Base-by-base conservation (phyloP, 2,888 invertebrate species). In the Galerucella calmariensis region DNA sequence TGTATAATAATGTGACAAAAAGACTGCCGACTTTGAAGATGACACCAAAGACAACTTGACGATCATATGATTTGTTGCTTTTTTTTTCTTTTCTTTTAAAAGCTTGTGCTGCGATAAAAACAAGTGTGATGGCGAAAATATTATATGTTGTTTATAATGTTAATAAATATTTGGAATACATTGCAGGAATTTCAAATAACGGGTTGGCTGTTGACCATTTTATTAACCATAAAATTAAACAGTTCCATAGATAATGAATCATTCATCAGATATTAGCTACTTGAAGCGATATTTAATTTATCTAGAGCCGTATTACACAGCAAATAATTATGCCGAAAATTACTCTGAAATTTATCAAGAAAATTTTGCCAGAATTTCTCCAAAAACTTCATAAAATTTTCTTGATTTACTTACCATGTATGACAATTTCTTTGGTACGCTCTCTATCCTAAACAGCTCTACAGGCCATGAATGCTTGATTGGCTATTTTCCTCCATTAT, bases 11-110 rank as follows among this genome's bases (percentile, higher is more conserved):
- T 48, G 63, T 65, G 63, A 41, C 46, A 65, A 14, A 44, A 16
- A 10, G 41, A n/a, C 63, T n/a, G 63, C 46, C 63, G 63, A 65
- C 46, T 65, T 65, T 65, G 46, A 46, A 65, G 63, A 9, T 20
- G 63, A 46, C 46, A 46, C 46, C 46, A 65, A 35, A 65, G 62
- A 65, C 46, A 65, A 65, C 63, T 65, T 46, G 46, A 20, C 20
- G 46, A 48, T 46, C 8, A 46, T 65, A 62, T 41, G 62, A 62
- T 62, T 62, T 62, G 62, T 41, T 62, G 63, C n/a, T n/a, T 10
- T 63, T 63, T 61, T 61, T 63, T 63, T 62, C 35, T 35, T 63
- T 63, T n/a, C 14, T 35, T 24, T 41, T 27, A 16, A n/a, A 20
- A 20, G 1, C 6, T 46, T 63, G 63, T 46, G 20, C 11, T 65